Evolutionary conservation across 2,797 vertebrate genomes (phyloP).

Genomic region (Acanthurus tractus): DNA sequence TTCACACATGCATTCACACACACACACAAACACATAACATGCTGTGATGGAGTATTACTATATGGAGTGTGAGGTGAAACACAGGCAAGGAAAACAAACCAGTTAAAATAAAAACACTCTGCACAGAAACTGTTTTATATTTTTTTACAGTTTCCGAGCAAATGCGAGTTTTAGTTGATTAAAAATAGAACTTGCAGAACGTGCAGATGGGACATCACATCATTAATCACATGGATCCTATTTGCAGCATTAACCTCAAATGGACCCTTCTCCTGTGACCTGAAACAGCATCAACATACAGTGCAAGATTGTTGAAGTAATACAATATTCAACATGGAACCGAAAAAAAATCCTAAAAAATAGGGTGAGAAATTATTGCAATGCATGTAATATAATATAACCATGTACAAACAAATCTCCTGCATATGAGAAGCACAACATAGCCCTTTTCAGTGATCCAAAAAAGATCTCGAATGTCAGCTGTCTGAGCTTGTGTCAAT

Average conservation of each 20-base stretch:
- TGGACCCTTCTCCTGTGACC: slow-evolving; percentile 41
- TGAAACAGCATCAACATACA: background rate
- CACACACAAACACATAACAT: slow-evolving; percentile 25
- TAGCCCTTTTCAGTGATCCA: slow-evolving; percentile 21
- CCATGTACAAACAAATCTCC: slow-evolving; percentile 15
- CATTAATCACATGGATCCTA: slow-evolving; percentile 53
- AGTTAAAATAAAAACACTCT: slow-evolving; percentile 48
- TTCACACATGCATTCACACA: slow-evolving; percentile 7
- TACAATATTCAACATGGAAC: slow-evolving; percentile 27
- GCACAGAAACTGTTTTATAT: slow-evolving; percentile 34
- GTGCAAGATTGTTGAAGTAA: slow-evolving; percentile 8
- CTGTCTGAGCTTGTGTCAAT: slow-evolving; percentile 71
- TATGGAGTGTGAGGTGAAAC: slow-evolving; percentile 52
- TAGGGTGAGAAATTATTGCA: slow-evolving; percentile 1
- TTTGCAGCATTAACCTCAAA: slow-evolving; percentile 50
- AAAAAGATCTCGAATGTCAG: slow-evolving; percentile 64
- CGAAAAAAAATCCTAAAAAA: slow-evolving; percentile 9
- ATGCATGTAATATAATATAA: background rate
- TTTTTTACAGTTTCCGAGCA: slow-evolving; percentile 44
- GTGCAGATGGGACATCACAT: slow-evolving; percentile 43
- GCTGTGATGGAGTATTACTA: slow-evolving; percentile 20
- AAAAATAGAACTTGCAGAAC: slow-evolving; percentile 34
- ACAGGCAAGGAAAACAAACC: slow-evolving; percentile 36
- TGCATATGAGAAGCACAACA: slow-evolving; percentile 28
- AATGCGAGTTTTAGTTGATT: slow-evolving; percentile 52